Percentiles rank a stretch among this genome's conserved stretches.
Evolutionary conservation across 1,140 invertebrate genomes (phyloP).

Genomic region (Aethina tumida): DNA sequence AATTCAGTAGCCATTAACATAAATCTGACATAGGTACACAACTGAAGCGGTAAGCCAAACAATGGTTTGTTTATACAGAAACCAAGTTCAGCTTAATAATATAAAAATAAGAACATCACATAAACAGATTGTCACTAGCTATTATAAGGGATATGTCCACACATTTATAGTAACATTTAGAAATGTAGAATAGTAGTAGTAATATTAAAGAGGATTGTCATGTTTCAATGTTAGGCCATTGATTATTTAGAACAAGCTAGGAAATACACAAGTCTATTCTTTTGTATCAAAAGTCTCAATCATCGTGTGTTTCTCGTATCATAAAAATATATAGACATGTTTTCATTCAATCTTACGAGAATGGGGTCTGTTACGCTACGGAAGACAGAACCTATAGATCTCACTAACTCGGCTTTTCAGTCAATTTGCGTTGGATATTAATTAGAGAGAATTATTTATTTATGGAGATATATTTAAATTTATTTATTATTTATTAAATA

Average conservation of each 20-base stretch:
- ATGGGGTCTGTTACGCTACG: slow-evolving; percentile 20
- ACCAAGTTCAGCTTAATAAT: no score
- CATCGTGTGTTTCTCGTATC: slow-evolving; percentile 9
- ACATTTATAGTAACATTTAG: slow-evolving; percentile 22
- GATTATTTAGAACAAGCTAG: slow-evolving; percentile 27
- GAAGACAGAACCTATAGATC: slow-evolving; percentile 20
- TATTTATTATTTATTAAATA: no score
- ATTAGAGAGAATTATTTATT: no score
- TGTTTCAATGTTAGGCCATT: slow-evolving; percentile 34
- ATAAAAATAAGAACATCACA: slow-evolving; percentile 19
- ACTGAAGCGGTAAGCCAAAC: no score
- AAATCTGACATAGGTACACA: no score
- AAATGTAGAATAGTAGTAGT: slow-evolving; percentile 12
- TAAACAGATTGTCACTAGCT: slow-evolving; percentile 28
- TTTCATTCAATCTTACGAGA: slow-evolving; percentile 9
- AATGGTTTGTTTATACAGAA: no score
- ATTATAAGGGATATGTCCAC: slow-evolving; percentile 24
- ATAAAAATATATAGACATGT: slow-evolving; percentile 15
- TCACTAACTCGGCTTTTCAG: slow-evolving; percentile 15
- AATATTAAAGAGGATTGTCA: slow-evolving; percentile 28
- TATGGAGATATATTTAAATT: no score
- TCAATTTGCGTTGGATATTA: no score
- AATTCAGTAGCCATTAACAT: no score
- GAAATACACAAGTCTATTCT: slow-evolving; percentile 19
- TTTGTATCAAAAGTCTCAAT: slow-evolving; percentile 18